Conservation (phyloP, 2,797 vertebrate genomes). For the Poeciliopsis paucimaculata region DNA sequence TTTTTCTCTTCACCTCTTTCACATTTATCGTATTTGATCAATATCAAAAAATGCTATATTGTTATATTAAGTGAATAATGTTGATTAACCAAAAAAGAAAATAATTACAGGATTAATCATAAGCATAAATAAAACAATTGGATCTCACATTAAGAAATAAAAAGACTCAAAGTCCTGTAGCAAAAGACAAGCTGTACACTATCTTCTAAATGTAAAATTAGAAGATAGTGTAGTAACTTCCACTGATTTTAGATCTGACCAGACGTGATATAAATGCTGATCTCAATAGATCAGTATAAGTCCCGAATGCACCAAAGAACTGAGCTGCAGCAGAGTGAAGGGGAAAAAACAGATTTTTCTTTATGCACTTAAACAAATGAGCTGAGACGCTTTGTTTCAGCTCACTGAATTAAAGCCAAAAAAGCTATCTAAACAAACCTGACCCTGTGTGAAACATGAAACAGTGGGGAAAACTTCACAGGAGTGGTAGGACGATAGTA, state of each 20-base stretch:
- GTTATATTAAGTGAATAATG: not conserved
- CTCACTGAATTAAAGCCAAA: not conserved
- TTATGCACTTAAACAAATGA: not conserved
- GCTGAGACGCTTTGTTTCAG: not conserved
- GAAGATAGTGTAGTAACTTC: not conserved
- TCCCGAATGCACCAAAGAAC: not conserved
- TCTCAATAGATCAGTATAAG: not conserved
- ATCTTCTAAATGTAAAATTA: not conserved
- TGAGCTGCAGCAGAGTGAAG: not conserved
- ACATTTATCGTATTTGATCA: not conserved
- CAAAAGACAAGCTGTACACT: not conserved
- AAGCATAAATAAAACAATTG: not conserved
- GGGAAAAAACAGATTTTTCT: not conserved
- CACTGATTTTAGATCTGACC: not conserved
- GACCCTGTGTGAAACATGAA: not conserved
- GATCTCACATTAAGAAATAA: not conserved
- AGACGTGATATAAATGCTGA: not conserved
- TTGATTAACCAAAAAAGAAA: not conserved
- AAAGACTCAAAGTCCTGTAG: not conserved
- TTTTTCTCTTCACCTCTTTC: too few species aligned
- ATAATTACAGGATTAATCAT: not conserved
- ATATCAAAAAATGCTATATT: conserved; percentile 1
- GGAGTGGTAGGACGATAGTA: not conserved
- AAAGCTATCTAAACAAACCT: not conserved
- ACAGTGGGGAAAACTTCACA: not conserved